These are phyloP conservation scores for Pedetes capensis DNA, from an alignment of 2,113 vertebrate species.

Conservation along the genomic window DNA sequence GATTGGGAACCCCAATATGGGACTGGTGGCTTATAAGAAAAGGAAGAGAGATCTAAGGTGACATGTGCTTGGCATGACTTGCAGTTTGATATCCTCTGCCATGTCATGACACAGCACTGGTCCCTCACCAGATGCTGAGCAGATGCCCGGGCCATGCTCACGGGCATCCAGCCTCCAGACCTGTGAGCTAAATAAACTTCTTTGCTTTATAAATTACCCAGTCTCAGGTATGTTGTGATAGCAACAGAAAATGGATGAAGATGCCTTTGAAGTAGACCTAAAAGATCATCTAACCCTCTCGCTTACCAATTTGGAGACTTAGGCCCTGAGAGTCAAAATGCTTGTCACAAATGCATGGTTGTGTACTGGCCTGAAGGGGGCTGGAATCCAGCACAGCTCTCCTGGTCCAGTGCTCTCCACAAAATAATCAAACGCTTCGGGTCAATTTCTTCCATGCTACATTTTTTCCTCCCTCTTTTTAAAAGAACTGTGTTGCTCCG, in stretches of 20 bases:
- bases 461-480: background rate
- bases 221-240: background rate
- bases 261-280: background rate
- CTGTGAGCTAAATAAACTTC: background rate
- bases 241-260: background rate
- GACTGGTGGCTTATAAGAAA: background rate
- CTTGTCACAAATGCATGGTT: accelerated
- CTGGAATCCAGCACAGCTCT: background rate
- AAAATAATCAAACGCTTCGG: background rate
- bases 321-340: background rate
- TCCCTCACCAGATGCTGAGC: background rate
- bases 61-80: background rate
- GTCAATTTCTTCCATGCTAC: background rate
- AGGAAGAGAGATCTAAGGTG: background rate
- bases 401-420: background rate
- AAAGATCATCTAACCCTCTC: background rate
- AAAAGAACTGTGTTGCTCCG: constrained; percentile 5
- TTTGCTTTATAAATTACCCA: background rate
- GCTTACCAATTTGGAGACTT: background rate
- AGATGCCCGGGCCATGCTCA: background rate
- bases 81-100: background rate
- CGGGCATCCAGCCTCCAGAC: background rate
- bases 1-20: background rate
- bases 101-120: background rate
- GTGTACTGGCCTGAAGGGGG: accelerated